phyloP scores from a whole-genome alignment of 2,797 vertebrate species.

The Myioborus melanocephalus region DNA sequence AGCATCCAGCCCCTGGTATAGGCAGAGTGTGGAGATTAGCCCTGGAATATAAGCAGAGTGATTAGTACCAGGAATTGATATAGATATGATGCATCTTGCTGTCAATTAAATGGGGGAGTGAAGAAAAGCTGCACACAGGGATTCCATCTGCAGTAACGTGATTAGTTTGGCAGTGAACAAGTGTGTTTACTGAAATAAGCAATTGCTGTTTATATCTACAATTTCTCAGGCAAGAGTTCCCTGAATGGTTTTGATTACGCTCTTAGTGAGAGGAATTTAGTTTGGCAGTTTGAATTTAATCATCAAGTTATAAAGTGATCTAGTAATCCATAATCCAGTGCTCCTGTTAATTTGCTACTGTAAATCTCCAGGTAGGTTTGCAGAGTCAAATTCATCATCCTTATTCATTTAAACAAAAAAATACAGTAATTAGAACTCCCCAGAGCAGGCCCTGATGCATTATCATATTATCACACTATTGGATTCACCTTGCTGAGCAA shows the following conservation, averaged over 20 bases:
- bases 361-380: conserved; percentile 25
- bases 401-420: not conserved
- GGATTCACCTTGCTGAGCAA: not conserved
- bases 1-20: not conserved
- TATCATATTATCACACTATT: not conserved
- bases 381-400: conserved; percentile 31
- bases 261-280: conserved; percentile 47
- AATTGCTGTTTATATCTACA: conserved; percentile 69
- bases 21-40: not conserved
- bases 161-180: conserved; percentile 68
- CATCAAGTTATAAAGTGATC: conserved; percentile 57
- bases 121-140: conserved; percentile 53
- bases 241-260: conserved; percentile 56
- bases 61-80: conserved; percentile 35
- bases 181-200: conserved; percentile 65
- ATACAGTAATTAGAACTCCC: not conserved
- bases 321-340: conserved; percentile 42
- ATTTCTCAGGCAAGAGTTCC: conserved; percentile 62
- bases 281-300: conserved; percentile 61
- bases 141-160: conserved; percentile 57
- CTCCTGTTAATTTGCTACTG: conserved; percentile 9
- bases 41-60: not conserved
- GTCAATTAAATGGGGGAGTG: conserved; percentile 54
- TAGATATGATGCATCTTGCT: conserved; percentile 64
- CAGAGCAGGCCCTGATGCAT: not conserved